A percentile compares a stretch with the other conserved stretches of the same genome.
phyloP scores from a whole-genome alignment of 2,113 vertebrate species.

The zebrafish (Danio rerio) region GRCz12tu NC_133184.1:26258001-26258500 shows the following conservation, averaged over 20 bases:
- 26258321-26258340: background rate
- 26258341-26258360: slow-evolving; percentile 18
- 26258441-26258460: slow-evolving; percentile 32
- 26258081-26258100: too few species aligned
- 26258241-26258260: background rate
- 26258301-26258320: slow-evolving; percentile 22
- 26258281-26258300: background rate
- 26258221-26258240: background rate
- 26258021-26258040: too few species aligned
- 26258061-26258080: too few species aligned
- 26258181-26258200: background rate
- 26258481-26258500: slow-evolving; percentile 24
- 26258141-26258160: background rate
- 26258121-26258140: background rate
- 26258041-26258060: too few species aligned
- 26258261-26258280: slow-evolving; percentile 10
- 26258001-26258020: too few species aligned
- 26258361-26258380: background rate
- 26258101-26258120: too few species aligned
- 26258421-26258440: slow-evolving; percentile 13
- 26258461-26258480: slow-evolving; percentile 26
- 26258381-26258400: background rate
- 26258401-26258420: background rate
- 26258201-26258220: slow-evolving; percentile 6
- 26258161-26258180: background rate